Base-by-base conservation (phyloP, 30 jellyfish, hydroid and myxozoan species). In the Turritopsis dohrnii region DNA sequence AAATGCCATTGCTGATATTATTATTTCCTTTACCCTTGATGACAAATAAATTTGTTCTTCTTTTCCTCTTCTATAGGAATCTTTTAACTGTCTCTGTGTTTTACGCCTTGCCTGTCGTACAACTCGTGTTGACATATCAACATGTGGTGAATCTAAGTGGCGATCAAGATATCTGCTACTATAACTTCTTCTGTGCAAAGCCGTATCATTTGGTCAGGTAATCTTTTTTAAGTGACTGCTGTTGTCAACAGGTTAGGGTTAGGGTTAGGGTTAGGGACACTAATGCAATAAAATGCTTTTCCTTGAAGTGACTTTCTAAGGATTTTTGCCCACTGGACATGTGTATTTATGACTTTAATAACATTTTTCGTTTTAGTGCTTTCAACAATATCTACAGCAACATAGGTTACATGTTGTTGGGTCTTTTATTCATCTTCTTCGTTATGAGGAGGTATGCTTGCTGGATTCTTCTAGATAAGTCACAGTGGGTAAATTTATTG, bases 131-230 rank as follows among this genome's bases (percentile, higher is more conserved):
- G 65, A 93, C 98, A 16, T 93, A 93, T 83, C 98, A 93, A 76
- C 84, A 94, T 22, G 98, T 93, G 21, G 96, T 88, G 77, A 87
- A 93, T 90, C 71, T 93, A 0, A 93, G 98, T 74, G 98, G 98
- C n/a, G 98, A 93, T 79, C 96, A 83, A 82, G 98, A 93, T 71
- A 93, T 93, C 52, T 93, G 98, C 80, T 93, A 93, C 65, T 93
- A 93, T 81, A 93, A 93, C 54, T 93, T 93, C 81, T 82, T 87
- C 25, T 93, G 98, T 71, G 98, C 98, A 66, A 76, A 96, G 74
- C 98, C 96, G 23, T 83, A 87, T n/a, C 96, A 92, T 27, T 79
- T 93, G 21, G 74, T 93, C n/a, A 93, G 98, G 98, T 93, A 83
- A 65, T 17, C 60, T 13, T 13, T 41, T 41, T 13, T 3, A 41